A percentile compares a stretch with the other conserved stretches of the same genome.
phyloP scores from a whole-genome alignment of 2,113 vertebrate genomes.

The Ardeotis arabs region DNA sequence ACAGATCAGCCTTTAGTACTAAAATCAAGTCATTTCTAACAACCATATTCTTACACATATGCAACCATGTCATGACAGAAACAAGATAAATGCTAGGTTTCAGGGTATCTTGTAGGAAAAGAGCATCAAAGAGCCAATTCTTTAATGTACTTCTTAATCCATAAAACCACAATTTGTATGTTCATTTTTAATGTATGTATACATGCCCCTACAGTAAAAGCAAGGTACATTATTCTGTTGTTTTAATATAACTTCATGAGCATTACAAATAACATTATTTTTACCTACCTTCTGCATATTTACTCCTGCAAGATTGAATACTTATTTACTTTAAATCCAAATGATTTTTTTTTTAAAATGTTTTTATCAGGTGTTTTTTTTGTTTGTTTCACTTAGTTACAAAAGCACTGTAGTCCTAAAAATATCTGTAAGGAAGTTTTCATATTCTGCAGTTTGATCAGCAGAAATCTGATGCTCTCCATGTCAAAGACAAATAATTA shows the following conservation, averaged over 20 bases:
- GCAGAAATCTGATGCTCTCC: background rate
- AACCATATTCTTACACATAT: background rate
- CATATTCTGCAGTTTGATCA: background rate
- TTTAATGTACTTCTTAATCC: background rate
- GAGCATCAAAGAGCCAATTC: background rate
- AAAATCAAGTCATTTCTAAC: background rate
- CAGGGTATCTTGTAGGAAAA: background rate
- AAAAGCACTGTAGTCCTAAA: background rate
- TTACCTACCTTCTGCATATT: background rate
- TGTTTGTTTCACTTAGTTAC: background rate
- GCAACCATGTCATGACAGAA: background rate
- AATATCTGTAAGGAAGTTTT: background rate
- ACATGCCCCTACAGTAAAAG: background rate
- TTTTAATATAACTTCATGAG: background rate
- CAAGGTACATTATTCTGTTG: background rate
- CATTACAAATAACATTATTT: background rate
- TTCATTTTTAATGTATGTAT: background rate
- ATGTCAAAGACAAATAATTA: background rate
- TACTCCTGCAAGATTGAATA: background rate
- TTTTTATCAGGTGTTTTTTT: background rate
- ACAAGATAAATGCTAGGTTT: background rate
- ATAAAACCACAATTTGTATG: background rate
- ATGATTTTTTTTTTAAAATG: rapidly evolving
- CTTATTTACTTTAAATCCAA: background rate
- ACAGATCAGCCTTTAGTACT: background rate